Evolutionary conservation across 2,888 invertebrate genomes (phyloP), one percentile per base, ranked within the genome.

Genomic region (Rhagophthalmus giganteus): DNA sequence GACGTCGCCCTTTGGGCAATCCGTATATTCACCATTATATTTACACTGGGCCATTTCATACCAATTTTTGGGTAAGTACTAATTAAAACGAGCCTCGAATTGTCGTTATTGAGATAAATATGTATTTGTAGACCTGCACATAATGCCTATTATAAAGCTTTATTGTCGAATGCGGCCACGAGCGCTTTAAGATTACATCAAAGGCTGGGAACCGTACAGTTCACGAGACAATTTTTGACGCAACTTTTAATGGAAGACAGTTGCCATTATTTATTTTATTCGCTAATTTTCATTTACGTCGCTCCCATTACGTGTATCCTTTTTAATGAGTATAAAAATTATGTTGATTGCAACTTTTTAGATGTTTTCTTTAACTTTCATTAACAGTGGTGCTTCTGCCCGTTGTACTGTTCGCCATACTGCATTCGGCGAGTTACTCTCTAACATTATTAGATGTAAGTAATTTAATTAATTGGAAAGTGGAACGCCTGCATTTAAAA

Each of bases 131-230:
- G 88, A 61, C 85, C 82, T 71, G 81, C 87, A 16, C 82, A 84
- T 67, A 91, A 88, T 69, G 85, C 88, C 33, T 96, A 94, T 76
- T 90, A 90, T 77, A 93, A 95, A 78, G 93, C 93, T 9, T 78
- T 99, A 57, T 81, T 97, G 59, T 90, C 90, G 40, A 94, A 91
- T 79, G 96, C 95, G 8, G 97, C 97, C 2, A 93, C 93, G 2
- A 96, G 94, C 64, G 96, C 97, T 1, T 80, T 99, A 39, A 82
- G 99, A 48, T 80, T 99, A 60, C 97, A 98, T 76, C 97, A 99
- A 75, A 82, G 98, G 54, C 79, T 98, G 61, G 94, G 95, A 11
- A 79, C 84, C 56, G 88, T 95, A 64, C 81, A 87, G 48, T 78
- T 97, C 45, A 89, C 85, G 20, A 79, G 90, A 55, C 89, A 91